Evolutionary conservation across 2,888 invertebrate genomes (phyloP), one percentile per base, ranked within the genome.

Genomic region (Actias luna): DNA sequence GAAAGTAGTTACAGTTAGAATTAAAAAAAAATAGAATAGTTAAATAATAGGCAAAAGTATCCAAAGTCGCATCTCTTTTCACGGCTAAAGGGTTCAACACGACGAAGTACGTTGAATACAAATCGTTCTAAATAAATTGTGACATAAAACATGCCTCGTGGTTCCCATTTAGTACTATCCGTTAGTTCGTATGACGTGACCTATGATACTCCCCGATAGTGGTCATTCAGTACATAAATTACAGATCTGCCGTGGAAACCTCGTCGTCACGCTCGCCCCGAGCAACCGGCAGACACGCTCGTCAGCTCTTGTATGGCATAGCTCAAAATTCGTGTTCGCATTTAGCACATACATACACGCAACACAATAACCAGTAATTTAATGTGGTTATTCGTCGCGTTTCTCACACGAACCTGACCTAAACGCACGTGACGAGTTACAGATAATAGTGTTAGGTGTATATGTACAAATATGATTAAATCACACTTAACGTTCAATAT

Each of bases 201-300:
- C 78, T 69, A 73, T 73, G 71, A 68, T 67, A 72, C 64, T 69
- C 67, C 69, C 73, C 76, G 77, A 79, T 79, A 75, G 75, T 82
- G 82, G 82, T 80, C 83, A 83, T 83, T 80, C 76, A 76, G 70
- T 67, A 69, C 71, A 78, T 77, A 83, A 84, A 83, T 83, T 82
- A 80, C 79, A 69, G 76, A 77, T 75, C 74, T 74, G 67, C 66
- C 68, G 72, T 72, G 76, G 75, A 78, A 80, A 80, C 77, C 70
- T 72, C 75, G 67, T 74, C 75, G 77, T 83, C 83, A 80, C 76
- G 77, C 74, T 76, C 74, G 83, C 83, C 78, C 67, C 70, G 67
- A 82, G 84, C 80, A 65, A 76, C 74, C 72, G 68, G 67, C 70
- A 76, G 77, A 77, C 76, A 77, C 70, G 73, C 72, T 76, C 80